Evolutionary conservation across 2,113 vertebrate genomes (phyloP), one percentile per base, ranked within the genome.

Genomic region (Ceuthmochares aereus): DNA sequence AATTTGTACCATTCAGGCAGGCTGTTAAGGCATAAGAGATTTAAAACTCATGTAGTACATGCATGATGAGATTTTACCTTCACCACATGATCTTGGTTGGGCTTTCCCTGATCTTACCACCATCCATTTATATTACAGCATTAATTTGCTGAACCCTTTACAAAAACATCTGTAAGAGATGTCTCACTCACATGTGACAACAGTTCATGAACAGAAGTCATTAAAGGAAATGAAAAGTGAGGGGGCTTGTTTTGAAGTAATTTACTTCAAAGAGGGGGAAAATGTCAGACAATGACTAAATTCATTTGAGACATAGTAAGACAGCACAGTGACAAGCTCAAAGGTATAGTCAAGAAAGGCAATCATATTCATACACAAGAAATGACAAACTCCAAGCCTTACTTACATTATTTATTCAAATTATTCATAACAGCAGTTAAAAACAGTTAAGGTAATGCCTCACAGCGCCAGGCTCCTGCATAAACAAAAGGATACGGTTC

Each of bases 331-430:
- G 60, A 85, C 80, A 52, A 83, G 78, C 91, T 94, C 67, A 87
- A 79, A 84, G 34, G n/a, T 86, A 51, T n/a, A 84, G 19, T 20
- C 87, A 87, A 79, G 77, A 45, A 81, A 91, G 79, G 52, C n/a
- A 85, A 59, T 47, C 26, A 5, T 10, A 82, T 23, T 58, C 43
- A 59, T 7, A 68, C 22, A 32, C 29, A 77, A 54, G 68, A 58
- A 73, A 40, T 59, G 13, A 93, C 85, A 85, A 92, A 80, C 55
- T 85, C 67, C 84, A 95, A 14, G 21, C 34, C 34, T 76, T 29
- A 69, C 40, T 96, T 87, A 70, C 62, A 82, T 69, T 95, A 91
- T 97, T 94, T 92, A 96, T 93, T 68, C 42, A 66, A 85, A 74
- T 70, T 89, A 67, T 42, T 93, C 47, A 32, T 9, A 27, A 79